Evolutionary conservation across 2,888 invertebrate species (phyloP).

Genomic region (Thymelicus acteon): DNA sequence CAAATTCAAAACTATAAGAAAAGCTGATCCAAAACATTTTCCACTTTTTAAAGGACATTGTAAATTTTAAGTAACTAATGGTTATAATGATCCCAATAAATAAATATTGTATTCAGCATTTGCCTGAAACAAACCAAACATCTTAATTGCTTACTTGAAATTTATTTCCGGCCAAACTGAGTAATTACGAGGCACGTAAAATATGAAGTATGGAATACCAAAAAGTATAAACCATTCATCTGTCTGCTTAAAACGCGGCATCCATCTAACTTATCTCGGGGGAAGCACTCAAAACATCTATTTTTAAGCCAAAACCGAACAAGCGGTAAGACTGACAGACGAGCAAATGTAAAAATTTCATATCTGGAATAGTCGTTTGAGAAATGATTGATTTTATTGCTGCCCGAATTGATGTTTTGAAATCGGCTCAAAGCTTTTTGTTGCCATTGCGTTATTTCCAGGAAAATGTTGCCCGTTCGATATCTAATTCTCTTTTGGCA

Average conservation of each 20-base stretch:
- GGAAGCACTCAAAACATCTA: slow-evolving; percentile 79
- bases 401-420: slow-evolving; percentile 69
- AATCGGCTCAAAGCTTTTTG: slow-evolving; percentile 62
- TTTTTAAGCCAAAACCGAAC: slow-evolving; percentile 75
- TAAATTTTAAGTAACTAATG: too few relatives aligned
- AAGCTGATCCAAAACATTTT: too few relatives aligned
- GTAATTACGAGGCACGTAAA: slow-evolving; percentile 48
- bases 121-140: background rate
- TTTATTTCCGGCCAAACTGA: slow-evolving; percentile 16
- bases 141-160: background rate
- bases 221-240: slow-evolving; percentile 67
- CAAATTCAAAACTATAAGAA: too few relatives aligned
- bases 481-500: slow-evolving; percentile 35
- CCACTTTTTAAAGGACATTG: too few relatives aligned
- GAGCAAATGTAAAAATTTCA: slow-evolving; percentile 77
- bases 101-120: background rate
- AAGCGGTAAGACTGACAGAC: slow-evolving; percentile 40
- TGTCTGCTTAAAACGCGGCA: slow-evolving; percentile 57
- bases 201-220: slow-evolving; percentile 50
- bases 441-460: slow-evolving; percentile 45
- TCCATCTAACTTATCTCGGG: slow-evolving; percentile 77
- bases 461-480: slow-evolving; percentile 37
- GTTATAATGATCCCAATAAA: background rate
- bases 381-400: slow-evolving; percentile 83
- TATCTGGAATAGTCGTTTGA: slow-evolving; percentile 66